These are phyloP conservation scores for Sinocyclocheilus grahami DNA, from an alignment of 2,113 vertebrate genomes.

Conservation along the genomic window DNA sequence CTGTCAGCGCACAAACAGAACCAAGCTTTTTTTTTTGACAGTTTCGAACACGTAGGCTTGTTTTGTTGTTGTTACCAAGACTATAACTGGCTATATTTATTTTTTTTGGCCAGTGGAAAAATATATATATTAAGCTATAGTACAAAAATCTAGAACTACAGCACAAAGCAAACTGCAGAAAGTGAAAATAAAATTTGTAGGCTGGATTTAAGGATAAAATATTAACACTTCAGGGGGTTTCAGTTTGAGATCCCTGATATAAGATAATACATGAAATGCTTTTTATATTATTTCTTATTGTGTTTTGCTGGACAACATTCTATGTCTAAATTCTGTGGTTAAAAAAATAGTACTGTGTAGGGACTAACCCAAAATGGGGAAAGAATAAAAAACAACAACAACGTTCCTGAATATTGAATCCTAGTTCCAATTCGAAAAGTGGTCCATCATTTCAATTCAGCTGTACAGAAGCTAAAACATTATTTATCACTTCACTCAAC, in stretches of 20 bases:
- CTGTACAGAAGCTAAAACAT: slow-evolving; percentile 14
- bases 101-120: neutral
- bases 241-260: neutral
- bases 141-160: neutral
- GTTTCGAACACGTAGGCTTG: neutral
- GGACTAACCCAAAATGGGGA: neutral
- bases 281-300: neutral
- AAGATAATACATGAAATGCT: neutral
- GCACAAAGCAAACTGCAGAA: neutral
- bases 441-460: neutral
- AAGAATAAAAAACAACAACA: neutral
- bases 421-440: neutral
- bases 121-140: neutral
- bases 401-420: neutral
- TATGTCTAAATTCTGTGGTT: neutral
- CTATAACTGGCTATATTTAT: neutral
- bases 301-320: neutral
- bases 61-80: neutral
- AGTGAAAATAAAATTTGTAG: neutral
- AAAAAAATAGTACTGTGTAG: neutral
- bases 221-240: neutral
- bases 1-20: neutral
- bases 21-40: slow-evolving; percentile 1
- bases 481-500: slow-evolving; percentile 1
- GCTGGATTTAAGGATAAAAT: neutral